phyloP scores from a whole-genome alignment of 2,888 invertebrate species.

The Mayetiola destructor region DNA sequence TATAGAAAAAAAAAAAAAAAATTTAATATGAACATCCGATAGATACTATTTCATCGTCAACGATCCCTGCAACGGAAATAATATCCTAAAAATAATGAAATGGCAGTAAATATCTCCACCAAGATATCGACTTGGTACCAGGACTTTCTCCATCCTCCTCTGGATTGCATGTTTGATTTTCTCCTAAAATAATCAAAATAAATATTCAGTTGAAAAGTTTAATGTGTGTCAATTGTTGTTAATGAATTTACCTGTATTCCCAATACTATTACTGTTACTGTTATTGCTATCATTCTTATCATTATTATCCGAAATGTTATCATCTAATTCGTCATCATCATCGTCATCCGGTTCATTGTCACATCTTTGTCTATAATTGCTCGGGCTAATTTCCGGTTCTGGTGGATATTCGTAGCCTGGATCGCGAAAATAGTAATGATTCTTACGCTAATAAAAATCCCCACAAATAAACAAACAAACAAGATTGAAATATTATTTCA shows the following conservation, averaged over 20 bases:
- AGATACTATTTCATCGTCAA: too few species aligned
- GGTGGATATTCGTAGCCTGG: slow-evolving; percentile 18
- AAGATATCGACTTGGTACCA: slow-evolving; percentile 21
- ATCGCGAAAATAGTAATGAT: slow-evolving; percentile 14
- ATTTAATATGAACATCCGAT: too few species aligned
- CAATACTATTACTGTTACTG: neutral
- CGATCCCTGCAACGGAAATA: too few species aligned
- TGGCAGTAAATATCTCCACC: slow-evolving; percentile 45
- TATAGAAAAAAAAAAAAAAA: too few species aligned
- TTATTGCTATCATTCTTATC: neutral
- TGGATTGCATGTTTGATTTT: neutral
- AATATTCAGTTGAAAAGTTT: too few species aligned
- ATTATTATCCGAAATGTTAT: neutral
- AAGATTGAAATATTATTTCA: neutral
- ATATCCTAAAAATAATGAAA: slow-evolving; percentile 45
- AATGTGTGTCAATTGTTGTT: too few species aligned
- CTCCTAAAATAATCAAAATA: neutral
- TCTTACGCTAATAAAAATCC: too few species aligned
- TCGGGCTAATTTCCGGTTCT: slow-evolving; percentile 9
- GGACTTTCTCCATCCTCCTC: neutral
- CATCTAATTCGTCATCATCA: neutral
- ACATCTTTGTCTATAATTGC: neutral
- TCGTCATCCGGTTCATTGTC: neutral
- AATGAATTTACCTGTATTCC: neutral
- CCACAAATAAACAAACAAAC: neutral